phyloP scores from a whole-genome alignment of 2,113 vertebrate genomes.

The Callionymus lyra region DNA sequence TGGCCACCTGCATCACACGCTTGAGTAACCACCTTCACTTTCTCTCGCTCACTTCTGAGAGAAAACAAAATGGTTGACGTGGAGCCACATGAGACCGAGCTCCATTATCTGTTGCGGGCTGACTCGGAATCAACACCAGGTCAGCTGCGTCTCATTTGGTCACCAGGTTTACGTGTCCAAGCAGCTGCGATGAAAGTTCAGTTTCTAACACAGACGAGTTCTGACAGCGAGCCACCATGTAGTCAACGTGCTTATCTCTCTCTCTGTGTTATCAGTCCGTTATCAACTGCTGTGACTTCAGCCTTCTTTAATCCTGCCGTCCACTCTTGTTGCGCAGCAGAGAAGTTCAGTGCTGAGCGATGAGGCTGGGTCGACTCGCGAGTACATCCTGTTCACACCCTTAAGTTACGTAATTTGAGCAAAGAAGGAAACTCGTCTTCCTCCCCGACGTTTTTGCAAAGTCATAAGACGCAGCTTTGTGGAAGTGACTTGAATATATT shows the following conservation, averaged over 20 bases:
- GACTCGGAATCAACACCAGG: conserved; percentile 36
- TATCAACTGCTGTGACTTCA: conserved; percentile 61
- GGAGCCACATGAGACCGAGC: conserved; percentile 51
- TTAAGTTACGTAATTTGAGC: too few species aligned
- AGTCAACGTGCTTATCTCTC: too few species aligned
- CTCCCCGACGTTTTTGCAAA: too few species aligned
- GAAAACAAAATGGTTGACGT: conserved; percentile 58
- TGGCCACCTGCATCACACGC: conserved; percentile 47
- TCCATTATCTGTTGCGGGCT: conserved; percentile 45
- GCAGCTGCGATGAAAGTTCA: conserved; percentile 22
- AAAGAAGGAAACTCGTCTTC: too few species aligned
- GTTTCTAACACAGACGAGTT: conserved; percentile 26
- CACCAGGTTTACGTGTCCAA: too few species aligned
- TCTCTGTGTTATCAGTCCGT: conserved; percentile 41
- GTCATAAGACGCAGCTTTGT: not conserved
- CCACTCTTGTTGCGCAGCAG: conserved; percentile 61
- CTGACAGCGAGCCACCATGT: too few species aligned
- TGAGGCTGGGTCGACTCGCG: conserved; percentile 19
- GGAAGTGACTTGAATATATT: too few species aligned
- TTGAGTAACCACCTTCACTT: conserved; percentile 51
- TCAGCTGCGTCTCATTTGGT: too few species aligned
- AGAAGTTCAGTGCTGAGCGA: too few species aligned
- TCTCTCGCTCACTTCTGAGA: conserved; percentile 32
- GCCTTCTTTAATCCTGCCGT: conserved; percentile 62
- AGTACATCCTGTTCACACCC: not conserved